A percentile compares a stretch with the other conserved stretches of the same genome.
Conservation (phyloP, 2,888 invertebrate genomes). For the Lepidochitona cinerea region DNA sequence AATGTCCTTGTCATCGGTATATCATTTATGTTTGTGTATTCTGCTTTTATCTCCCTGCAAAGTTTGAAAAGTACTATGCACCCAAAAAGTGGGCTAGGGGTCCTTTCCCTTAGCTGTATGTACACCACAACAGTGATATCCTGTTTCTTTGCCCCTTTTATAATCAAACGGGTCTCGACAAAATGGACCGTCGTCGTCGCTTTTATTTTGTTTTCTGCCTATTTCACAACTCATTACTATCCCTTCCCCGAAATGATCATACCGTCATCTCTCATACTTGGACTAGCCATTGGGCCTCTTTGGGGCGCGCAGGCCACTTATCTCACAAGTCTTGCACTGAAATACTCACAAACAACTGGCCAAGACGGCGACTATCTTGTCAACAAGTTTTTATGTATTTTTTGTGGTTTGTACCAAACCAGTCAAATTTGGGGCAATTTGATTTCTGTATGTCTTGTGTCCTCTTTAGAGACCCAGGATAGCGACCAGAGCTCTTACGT, state of each 20-base stretch:
- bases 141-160: slow-evolving; percentile 63
- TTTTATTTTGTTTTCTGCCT: slow-evolving; percentile 56
- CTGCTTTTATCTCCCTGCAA: slow-evolving; percentile 64
- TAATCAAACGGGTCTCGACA: slow-evolving; percentile 59
- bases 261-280: slow-evolving; percentile 60
- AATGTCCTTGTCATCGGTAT: slow-evolving; percentile 61
- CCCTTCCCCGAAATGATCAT: slow-evolving; percentile 58
- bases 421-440: slow-evolving; percentile 68
- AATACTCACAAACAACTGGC: slow-evolving; percentile 54
- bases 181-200: slow-evolving; percentile 66
- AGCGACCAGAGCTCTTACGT: slow-evolving; percentile 1
- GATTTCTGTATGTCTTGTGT: slow-evolving; percentile 57
- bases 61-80: slow-evolving; percentile 64
- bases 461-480: slow-evolving; percentile 24
- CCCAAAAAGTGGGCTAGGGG: slow-evolving; percentile 55
- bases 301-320: slow-evolving; percentile 67
- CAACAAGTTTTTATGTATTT: slow-evolving; percentile 65
- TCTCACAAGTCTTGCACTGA: slow-evolving; percentile 62
- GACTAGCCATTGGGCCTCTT: slow-evolving; percentile 61
- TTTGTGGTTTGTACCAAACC: slow-evolving; percentile 60
- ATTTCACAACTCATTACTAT: slow-evolving; percentile 64
- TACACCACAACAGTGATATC: slow-evolving; percentile 64
- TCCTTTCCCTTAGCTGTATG: slow-evolving; percentile 63
- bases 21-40: slow-evolving; percentile 66
- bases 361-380: slow-evolving; percentile 56